phyloP scores from a whole-genome alignment of 2,113 vertebrate species.

The Eidolon helvum region DNA sequence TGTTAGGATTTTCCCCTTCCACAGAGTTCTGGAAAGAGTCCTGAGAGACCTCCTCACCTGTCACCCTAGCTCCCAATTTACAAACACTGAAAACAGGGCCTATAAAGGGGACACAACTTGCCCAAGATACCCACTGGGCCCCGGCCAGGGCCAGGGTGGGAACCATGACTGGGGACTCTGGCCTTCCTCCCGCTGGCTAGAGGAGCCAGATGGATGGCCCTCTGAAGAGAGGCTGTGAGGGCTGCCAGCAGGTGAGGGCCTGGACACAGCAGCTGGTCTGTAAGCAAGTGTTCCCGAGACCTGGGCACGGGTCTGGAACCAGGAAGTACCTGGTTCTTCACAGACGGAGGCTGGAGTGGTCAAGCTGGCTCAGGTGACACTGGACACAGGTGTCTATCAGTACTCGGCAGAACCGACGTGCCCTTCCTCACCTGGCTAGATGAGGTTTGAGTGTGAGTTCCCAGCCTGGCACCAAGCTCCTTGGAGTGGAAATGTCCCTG shows the following conservation, averaged over 20 bases:
- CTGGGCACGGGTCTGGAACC: background rate
- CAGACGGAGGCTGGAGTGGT: background rate
- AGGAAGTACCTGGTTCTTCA: background rate
- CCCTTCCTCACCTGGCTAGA: background rate
- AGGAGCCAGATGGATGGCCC: background rate
- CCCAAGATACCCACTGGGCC: background rate
- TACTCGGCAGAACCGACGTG: background rate
- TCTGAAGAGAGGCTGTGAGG: background rate
- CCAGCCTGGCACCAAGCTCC: background rate
- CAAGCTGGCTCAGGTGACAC: background rate
- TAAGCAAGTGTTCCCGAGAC: background rate
- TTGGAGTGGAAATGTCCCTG: background rate
- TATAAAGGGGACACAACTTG: background rate
- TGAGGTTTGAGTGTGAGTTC: background rate
- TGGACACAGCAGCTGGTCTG: accelerated
- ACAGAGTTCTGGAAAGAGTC: background rate
- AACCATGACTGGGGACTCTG: background rate
- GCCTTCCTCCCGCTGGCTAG: background rate
- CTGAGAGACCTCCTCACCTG: background rate
- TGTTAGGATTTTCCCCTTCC: background rate
- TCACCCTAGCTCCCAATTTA: background rate
- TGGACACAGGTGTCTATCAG: background rate
- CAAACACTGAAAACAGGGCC: background rate
- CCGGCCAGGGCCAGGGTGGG: background rate
- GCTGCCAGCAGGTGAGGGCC: background rate